These are phyloP conservation scores for Avahi laniger DNA, from an alignment of 2,797 vertebrate genomes.

Conservation along the genomic window DNA sequence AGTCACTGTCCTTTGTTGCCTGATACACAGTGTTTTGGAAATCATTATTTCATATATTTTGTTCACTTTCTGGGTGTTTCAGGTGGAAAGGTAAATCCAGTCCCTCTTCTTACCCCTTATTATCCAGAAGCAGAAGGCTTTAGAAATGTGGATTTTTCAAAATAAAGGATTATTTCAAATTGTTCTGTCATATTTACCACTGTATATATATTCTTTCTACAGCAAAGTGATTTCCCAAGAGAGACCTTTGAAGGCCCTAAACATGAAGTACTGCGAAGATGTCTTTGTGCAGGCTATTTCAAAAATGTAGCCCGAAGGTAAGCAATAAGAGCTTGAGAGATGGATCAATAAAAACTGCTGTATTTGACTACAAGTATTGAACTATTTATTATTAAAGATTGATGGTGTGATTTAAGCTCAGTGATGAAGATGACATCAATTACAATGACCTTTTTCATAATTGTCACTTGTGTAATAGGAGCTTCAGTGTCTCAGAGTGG, in stretches of 20 bases:
- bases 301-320: constrained; percentile 96
- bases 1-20: neutral
- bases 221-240: constrained; percentile 93
- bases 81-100: constrained; percentile 25
- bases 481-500: neutral
- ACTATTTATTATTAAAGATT: constrained; percentile 3
- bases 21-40: constrained; percentile 44
- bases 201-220: constrained; percentile 10
- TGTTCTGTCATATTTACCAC: constrained; percentile 42
- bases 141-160: constrained; percentile 50
- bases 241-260: constrained; percentile 92
- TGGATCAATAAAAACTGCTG: neutral
- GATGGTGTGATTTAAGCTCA: constrained; percentile 16
- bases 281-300: constrained; percentile 96
- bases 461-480: neutral
- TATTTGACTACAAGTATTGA: constrained; percentile 28
- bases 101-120: neutral
- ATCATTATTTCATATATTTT: constrained; percentile 48
- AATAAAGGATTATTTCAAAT: constrained; percentile 39
- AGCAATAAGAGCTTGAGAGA: constrained; percentile 26
- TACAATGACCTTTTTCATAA: constrained; percentile 20
- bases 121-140: constrained; percentile 15
- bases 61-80: constrained; percentile 29
- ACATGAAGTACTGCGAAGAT: constrained; percentile 92
- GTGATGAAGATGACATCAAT: neutral